Evolutionary conservation across 2,888 invertebrate species (phyloP).

Genomic region (Heliconius aoede): DNA sequence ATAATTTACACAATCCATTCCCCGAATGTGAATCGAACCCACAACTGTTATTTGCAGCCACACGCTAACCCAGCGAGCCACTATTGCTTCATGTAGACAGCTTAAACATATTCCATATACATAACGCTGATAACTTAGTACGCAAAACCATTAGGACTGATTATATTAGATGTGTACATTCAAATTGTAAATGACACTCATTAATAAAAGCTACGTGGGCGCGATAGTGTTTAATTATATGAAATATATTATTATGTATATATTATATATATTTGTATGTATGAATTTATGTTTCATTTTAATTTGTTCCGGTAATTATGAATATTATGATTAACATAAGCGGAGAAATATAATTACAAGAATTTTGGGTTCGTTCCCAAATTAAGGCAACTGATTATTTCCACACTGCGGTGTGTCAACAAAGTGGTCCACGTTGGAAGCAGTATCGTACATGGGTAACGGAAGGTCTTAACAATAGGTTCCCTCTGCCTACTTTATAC

Average conservation of each 20-base stretch:
- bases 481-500: no score
- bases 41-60: not conserved
- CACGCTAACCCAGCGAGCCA: not conserved
- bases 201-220: constrained; percentile 35
- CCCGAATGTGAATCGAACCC: not conserved
- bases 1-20: no score
- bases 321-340: no score
- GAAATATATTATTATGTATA: not conserved
- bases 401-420: no score
- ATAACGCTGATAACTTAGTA: constrained; percentile 13
- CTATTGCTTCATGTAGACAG: not conserved
- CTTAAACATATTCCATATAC: not conserved
- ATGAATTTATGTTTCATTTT: no score
- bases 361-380: not conserved
- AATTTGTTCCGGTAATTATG: no score
- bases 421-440: no score
- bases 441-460: no score
- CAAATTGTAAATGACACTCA: constrained; percentile 41
- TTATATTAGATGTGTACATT: constrained; percentile 38
- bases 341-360: not conserved
- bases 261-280: no score
- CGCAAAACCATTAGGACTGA: constrained; percentile 39
- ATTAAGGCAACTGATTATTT: not conserved
- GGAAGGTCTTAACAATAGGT: no score
- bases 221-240: constrained; percentile 16